Evolutionary conservation across 2,888 invertebrate species (phyloP), one percentile per base, ranked within the genome.

Genomic region (Eledona agricola): DNA sequence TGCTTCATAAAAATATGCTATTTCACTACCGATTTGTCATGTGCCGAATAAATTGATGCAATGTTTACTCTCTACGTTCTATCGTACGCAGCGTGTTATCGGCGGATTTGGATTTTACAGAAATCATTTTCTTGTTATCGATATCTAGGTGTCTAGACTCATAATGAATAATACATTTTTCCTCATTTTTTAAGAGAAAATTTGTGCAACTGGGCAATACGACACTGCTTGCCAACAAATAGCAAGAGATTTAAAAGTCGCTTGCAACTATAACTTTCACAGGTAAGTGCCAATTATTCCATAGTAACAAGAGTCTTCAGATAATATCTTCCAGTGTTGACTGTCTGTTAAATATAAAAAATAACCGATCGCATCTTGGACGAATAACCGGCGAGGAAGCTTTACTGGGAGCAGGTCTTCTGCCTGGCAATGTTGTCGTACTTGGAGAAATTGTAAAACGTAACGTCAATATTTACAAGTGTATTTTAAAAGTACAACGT

Each of bases 331-430:
- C 34, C 50, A 86, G 84, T 57, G 75, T 83, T 15, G 84, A 86
- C 63, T 87, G 88, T 65, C 80, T 85, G 0, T 64, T 84, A 4
- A 79, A 78, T 57, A 66, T 87, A 28, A 73, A 77, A 0, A 71
- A 77, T 2, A 80, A 79, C 0, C 66, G 77, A 11, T 83, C 80
- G 0, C 82, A 86, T 59, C 77, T 87, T 47, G 85, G 83, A 0
- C 71, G 81, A 22, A 82, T 87, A 65, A 76, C 78, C 0, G 81
- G 85, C 1, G 87, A 87, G 65, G 84, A 85, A 63, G 77, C 83
- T 2, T 66, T 86, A 1, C 70, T 87, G 2, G 75, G 83, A 5
- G 72, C 78, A 0, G 77, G 77, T 20, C 71, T 77, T 31, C 76
- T 78, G 9, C 76, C 79, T 0, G 73, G 68, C 1, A 75, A 72